These are phyloP conservation scores for Hypsibius dujardini DNA, from an alignment of 1,140 invertebrate species.

Conservation along the genomic window DNA sequence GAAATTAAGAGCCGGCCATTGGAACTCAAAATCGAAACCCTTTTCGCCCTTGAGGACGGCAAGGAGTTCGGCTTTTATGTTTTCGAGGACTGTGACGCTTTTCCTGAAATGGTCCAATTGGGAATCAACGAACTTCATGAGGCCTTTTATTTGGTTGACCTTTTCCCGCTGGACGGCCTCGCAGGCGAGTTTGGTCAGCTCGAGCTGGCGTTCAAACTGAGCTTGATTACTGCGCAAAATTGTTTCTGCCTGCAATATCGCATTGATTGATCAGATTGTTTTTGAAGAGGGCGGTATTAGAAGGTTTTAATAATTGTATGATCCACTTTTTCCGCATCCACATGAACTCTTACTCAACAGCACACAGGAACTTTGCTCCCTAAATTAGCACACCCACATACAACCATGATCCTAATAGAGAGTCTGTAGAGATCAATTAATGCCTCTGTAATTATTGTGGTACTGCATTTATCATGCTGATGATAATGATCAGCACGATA, in stretches of 20 bases:
- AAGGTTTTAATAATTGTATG: too few relatives aligned
- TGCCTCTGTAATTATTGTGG: too few relatives aligned
- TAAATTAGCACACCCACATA: too few relatives aligned
- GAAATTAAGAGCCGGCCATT: slow-evolving; percentile 13
- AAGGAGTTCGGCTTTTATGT: neutral
- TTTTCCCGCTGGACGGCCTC: slow-evolving; percentile 11
- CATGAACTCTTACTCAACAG: neutral
- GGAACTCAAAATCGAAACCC: neutral
- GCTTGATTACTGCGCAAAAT: neutral
- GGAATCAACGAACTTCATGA: slow-evolving; percentile 7
- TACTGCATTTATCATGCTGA: too few relatives aligned
- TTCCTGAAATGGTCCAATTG: slow-evolving; percentile 2
- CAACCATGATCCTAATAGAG: too few relatives aligned
- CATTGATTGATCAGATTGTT: neutral
- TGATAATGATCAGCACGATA: too few relatives aligned
- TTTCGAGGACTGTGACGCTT: neutral
- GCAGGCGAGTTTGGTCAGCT: neutral
- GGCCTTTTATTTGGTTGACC: neutral
- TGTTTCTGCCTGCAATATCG: neutral
- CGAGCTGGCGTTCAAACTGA: neutral
- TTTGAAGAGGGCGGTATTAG: neutral
- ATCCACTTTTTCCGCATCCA: too few relatives aligned
- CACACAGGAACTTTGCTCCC: too few relatives aligned
- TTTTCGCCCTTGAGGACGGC: neutral
- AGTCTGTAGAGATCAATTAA: too few relatives aligned